A percentile compares a stretch with the other conserved stretches of the same genome.
Evolutionary conservation across 2,888 invertebrate species (phyloP).

Genomic region (Tetragnatha montana): DNA sequence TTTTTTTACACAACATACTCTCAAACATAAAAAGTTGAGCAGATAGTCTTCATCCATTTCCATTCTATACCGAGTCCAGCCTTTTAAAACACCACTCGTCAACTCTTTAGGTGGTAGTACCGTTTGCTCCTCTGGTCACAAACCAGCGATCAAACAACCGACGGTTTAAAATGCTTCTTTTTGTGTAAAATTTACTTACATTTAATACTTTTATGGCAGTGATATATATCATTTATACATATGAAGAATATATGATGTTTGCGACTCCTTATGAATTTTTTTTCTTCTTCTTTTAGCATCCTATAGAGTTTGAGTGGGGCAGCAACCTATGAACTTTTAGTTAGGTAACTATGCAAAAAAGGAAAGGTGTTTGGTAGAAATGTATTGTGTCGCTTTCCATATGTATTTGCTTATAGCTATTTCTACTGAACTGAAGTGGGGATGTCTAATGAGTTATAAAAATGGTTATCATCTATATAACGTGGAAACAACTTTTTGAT

Average conservation of each 20-base stretch:
- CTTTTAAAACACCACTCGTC: conserved; percentile 9
- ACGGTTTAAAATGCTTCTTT: conserved; percentile 19
- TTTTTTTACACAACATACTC: neutral
- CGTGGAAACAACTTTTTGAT: conserved; percentile 14
- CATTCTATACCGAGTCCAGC: neutral
- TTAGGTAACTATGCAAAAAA: conserved; percentile 1
- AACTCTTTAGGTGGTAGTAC: neutral
- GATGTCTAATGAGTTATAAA: neutral
- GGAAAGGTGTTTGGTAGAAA: neutral
- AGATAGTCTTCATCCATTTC: neutral
- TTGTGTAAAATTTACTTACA: conserved; percentile 41
- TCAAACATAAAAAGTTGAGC: conserved; percentile 32
- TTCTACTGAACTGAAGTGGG: conserved; percentile 13
- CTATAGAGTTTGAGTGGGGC: neutral
- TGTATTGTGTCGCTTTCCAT: conserved; percentile 46
- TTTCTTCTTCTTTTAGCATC: conserved; percentile 1
- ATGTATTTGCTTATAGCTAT: conserved; percentile 14
- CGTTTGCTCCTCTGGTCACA: neutral
- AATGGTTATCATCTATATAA: neutral
- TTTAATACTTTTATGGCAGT: conserved; percentile 62
- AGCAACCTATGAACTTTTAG: conserved; percentile 11
- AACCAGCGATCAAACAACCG: neutral
- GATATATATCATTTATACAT: conserved; percentile 45
- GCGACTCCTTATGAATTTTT: neutral
- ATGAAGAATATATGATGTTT: conserved; percentile 57